These are phyloP conservation scores for Pleuronectes platessa DNA, from an alignment of 2,113 vertebrate species.

Conservation along the genomic window DNA sequence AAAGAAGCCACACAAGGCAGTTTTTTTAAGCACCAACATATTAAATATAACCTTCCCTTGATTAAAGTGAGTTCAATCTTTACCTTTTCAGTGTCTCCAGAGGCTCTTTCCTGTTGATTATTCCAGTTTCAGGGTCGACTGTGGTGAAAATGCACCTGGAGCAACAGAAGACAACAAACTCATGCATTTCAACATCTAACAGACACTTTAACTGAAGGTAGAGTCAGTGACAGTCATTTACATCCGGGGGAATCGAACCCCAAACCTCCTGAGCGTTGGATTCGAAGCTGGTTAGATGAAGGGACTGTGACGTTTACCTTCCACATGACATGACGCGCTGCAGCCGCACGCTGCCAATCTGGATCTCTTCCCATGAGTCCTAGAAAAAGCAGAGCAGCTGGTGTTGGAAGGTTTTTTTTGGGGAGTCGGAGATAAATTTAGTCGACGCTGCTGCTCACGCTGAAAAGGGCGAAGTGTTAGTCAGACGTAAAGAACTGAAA, in stretches of 20 bases:
- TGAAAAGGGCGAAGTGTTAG: conserved; percentile 54
- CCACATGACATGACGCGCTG: conserved; percentile 87
- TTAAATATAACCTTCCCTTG: no score
- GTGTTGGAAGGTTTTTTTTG: conserved; percentile 19
- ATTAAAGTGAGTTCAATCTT: neutral
- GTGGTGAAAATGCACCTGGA: conserved; percentile 93
- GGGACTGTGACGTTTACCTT: conserved; percentile 80
- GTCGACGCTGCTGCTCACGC: conserved; percentile 55
- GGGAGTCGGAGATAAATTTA: conserved; percentile 56
- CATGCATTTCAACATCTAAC: neutral
- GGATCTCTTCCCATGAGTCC: conserved; percentile 92
- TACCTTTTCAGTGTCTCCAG: conserved; percentile 93
- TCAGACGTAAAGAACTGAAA: conserved; percentile 43
- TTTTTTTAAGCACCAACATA: no score
- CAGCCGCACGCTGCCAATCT: conserved; percentile 87
- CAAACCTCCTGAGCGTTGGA: neutral
- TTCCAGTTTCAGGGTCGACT: conserved; percentile 91
- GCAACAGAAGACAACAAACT: neutral
- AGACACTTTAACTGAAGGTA: neutral
- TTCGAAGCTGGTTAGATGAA: neutral
- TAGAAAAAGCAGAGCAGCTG: conserved; percentile 69
- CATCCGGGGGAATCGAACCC: neutral
- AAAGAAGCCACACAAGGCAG: no score
- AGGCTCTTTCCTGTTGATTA: conserved; percentile 90
- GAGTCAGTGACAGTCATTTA: neutral